phyloP scores from a whole-genome alignment of 2,797 vertebrate genomes.

The Alfaro cultratus region DNA sequence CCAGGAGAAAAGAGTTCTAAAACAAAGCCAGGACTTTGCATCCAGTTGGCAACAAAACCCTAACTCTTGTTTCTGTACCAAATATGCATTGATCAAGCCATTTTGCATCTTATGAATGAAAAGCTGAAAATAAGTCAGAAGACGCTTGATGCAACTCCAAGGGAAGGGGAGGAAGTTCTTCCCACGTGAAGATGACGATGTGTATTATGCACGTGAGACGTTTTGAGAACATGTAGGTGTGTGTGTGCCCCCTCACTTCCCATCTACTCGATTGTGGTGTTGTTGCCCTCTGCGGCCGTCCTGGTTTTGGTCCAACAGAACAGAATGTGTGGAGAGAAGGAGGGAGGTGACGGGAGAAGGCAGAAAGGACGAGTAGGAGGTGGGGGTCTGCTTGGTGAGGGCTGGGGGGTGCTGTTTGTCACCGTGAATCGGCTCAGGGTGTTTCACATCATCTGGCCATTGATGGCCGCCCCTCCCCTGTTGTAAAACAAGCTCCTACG shows the following conservation, averaged over 20 bases:
- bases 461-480: slow-evolving; percentile 93
- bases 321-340: slow-evolving; percentile 61
- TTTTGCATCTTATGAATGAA: slow-evolving; percentile 67
- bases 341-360: slow-evolving; percentile 64
- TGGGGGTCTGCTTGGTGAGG: slow-evolving; percentile 76
- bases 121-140: slow-evolving; percentile 63
- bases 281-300: slow-evolving; percentile 41
- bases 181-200: slow-evolving; percentile 21
- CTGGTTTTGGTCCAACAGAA: slow-evolving; percentile 73
- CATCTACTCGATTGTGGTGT: slow-evolving; percentile 52
- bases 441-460: slow-evolving; percentile 92
- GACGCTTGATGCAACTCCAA: slow-evolving; percentile 57
- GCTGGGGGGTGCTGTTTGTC: slow-evolving; percentile 88
- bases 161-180: slow-evolving; percentile 21
- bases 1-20: slow-evolving; percentile 9
- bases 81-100: slow-evolving; percentile 79
- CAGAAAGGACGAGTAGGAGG: slow-evolving; percentile 54
- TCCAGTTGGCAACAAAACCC: slow-evolving; percentile 33
- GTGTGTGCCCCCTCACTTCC: slow-evolving; percentile 46
- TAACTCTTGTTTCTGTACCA: slow-evolving; percentile 71
- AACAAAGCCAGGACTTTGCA: slow-evolving; percentile 2
- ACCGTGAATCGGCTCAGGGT: slow-evolving; percentile 90
- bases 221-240: slow-evolving; percentile 27
- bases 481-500: slow-evolving; percentile 94
- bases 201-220: slow-evolving; percentile 53